A percentile compares a stretch with the other conserved stretches of the same genome.
Evolutionary conservation across 2,113 vertebrate genomes (phyloP).

Genomic region (Cryptotis parvus): DNA sequence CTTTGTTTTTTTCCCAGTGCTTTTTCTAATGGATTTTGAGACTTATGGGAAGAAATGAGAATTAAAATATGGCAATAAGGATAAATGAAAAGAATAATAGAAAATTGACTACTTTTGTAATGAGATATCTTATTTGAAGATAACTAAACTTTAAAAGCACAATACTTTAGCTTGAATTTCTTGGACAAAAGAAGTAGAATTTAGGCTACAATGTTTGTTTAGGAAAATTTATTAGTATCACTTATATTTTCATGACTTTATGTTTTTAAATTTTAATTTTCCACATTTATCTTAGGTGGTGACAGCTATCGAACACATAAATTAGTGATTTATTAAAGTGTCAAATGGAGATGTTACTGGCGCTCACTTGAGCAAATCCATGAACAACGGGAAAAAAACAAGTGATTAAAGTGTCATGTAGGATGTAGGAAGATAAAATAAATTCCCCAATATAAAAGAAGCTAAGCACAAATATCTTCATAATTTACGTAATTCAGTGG

Average conservation of each 20-base stretch:
- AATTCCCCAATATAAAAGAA: no score
- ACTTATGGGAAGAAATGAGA: not conserved
- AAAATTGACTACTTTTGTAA: not conserved
- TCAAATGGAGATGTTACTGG: no score
- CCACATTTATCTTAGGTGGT: no score
- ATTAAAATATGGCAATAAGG: not conserved
- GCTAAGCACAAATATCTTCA: no score
- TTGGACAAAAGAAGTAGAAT: not conserved
- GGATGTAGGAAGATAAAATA: not conserved
- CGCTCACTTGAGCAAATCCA: no score
- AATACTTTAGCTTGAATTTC: not conserved
- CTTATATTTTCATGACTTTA: not conserved
- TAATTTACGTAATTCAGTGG: no score
- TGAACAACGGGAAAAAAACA: no score
- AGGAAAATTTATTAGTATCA: not conserved
- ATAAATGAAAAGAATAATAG: slow-evolving; percentile 1
- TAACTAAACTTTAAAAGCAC: not conserved
- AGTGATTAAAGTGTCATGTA: not conserved
- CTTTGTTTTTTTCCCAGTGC: not conserved
- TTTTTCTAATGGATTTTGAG: not conserved
- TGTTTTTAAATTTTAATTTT: not conserved
- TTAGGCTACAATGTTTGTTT: not conserved
- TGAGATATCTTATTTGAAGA: not conserved
- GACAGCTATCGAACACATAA: no score
- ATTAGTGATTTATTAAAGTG: not conserved